Conservation (phyloP, 1,140 invertebrate species). For the Anastrepha obliqua region DNA sequence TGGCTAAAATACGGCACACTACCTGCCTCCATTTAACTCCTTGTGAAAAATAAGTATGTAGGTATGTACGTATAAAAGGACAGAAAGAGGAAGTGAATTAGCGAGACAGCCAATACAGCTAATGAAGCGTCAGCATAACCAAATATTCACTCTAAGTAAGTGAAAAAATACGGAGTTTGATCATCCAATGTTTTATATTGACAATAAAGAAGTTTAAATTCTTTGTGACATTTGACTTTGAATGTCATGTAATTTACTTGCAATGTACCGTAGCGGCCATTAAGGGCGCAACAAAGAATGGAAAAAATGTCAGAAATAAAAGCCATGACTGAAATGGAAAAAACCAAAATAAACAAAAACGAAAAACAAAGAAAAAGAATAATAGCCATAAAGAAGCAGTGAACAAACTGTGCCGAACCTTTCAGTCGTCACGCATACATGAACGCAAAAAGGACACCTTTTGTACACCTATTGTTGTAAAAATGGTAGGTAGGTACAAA, state of each 20-base stretch:
- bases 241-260: conserved; percentile 39
- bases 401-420: neutral
- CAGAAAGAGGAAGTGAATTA: neutral
- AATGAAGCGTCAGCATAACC: conserved; percentile 20
- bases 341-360: neutral
- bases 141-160: neutral
- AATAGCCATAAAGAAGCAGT: too few relatives aligned
- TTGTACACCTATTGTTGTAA: neutral
- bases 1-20: too few relatives aligned
- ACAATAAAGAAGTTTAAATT: conserved; percentile 49
- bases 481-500: neutral
- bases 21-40: too few relatives aligned
- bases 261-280: conserved; percentile 34
- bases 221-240: conserved; percentile 52
- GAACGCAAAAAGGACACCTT: neutral
- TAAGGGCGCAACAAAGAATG: conserved; percentile 12
- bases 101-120: neutral
- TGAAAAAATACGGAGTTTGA: neutral
- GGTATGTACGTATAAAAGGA: neutral
- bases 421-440: neutral
- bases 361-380: too few relatives aligned
- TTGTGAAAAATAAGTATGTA: neutral
- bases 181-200: conserved; percentile 20
- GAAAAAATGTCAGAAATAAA: neutral
- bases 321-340: neutral